Evolutionary conservation across 2,888 invertebrate species (phyloP).

Genomic region (Bombyx huttoni): DNA sequence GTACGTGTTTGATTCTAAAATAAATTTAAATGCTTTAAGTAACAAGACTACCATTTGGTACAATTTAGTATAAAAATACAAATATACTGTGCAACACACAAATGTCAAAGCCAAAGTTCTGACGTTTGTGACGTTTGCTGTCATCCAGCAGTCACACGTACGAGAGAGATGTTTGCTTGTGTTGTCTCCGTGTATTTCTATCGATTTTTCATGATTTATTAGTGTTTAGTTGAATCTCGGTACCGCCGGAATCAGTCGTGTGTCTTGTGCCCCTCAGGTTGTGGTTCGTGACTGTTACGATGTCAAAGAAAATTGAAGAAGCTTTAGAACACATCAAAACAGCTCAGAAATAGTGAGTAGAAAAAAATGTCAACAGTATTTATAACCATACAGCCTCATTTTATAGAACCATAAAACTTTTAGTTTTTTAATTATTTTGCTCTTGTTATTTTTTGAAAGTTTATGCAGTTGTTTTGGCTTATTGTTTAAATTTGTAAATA

Average conservation of each 20-base stretch:
- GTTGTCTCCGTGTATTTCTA: conserved; percentile 2
- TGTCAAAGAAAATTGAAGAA: conserved; percentile 77
- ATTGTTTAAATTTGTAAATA: too few species aligned
- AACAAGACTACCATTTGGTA: too few species aligned
- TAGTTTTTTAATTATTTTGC: neutral
- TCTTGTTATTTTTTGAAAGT: too few species aligned
- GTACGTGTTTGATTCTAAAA: too few species aligned
- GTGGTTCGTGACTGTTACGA: conserved; percentile 6
- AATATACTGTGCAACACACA: too few species aligned
- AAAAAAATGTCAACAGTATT: neutral
- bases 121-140: neutral
- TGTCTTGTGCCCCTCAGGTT: neutral
- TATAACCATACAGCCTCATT: neutral
- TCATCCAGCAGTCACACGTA: neutral
- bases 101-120: neutral
- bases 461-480: too few species aligned
- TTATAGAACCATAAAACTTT: neutral
- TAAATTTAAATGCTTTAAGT: too few species aligned
- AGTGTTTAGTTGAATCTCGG: conserved; percentile 1
- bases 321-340: conserved; percentile 82
- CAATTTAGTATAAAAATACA: too few species aligned
- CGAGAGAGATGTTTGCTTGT: neutral
- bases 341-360: conserved; percentile 85
- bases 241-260: conserved; percentile 2
- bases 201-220: conserved; percentile 1